phyloP scores from a whole-genome alignment of 2,113 vertebrate genomes.

The Scortum barcoo region DNA sequence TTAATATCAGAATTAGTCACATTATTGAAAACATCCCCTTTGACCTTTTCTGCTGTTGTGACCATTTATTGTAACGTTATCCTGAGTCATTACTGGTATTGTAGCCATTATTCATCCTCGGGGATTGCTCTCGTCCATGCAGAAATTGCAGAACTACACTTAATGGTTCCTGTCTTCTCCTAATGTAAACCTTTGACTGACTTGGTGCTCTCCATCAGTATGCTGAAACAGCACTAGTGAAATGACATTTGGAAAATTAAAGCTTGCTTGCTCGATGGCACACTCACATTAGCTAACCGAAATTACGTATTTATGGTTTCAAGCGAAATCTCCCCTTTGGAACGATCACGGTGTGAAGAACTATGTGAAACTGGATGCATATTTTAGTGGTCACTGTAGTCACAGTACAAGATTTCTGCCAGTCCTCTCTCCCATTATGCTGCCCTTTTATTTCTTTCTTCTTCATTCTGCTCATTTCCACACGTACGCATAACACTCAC shows the following conservation, averaged over 20 bases:
- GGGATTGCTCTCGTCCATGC: conserved; percentile 49
- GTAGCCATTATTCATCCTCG: conserved; percentile 59
- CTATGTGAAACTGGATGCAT: background rate
- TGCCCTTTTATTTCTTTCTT: background rate
- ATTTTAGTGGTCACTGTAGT: background rate
- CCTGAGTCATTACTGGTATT: conserved; percentile 63
- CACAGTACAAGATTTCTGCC: background rate
- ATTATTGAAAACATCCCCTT: conserved; percentile 45
- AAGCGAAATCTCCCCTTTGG: background rate
- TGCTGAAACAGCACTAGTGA: conserved; percentile 52
- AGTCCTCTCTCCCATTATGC: background rate
- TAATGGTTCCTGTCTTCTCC: conserved; percentile 63
- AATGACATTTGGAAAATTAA: conserved; percentile 28
- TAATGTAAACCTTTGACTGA: conserved; percentile 54
- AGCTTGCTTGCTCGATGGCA: conserved; percentile 11
- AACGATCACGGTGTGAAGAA: background rate
- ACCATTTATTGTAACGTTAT: conserved; percentile 49
- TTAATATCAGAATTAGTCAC: conserved; percentile 54
- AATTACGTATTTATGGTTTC: background rate
- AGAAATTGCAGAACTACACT: conserved; percentile 51
- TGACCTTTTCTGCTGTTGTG: conserved; percentile 40
- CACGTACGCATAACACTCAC: background rate
- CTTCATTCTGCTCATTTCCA: background rate
- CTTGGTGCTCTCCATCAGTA: conserved; percentile 34
- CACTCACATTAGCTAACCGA: background rate